Evolutionary conservation across 2,888 invertebrate genomes (phyloP).

Genomic region (Sipha maydis): DNA sequence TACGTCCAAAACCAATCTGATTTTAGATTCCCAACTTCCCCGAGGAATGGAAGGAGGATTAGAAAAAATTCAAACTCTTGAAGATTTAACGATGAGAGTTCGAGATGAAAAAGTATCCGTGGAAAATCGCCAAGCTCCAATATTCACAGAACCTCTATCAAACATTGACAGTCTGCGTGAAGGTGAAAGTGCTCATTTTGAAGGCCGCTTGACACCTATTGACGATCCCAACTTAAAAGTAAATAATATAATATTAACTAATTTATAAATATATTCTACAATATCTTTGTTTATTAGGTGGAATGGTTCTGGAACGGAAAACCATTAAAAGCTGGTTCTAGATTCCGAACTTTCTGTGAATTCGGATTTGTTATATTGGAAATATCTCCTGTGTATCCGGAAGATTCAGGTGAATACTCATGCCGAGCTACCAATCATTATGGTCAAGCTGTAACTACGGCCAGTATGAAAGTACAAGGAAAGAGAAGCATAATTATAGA

Average conservation of each 20-base stretch:
- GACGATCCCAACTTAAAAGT: slow-evolving; percentile 89
- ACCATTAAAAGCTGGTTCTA: slow-evolving; percentile 85
- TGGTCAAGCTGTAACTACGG: slow-evolving; percentile 90
- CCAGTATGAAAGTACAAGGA: slow-evolving; percentile 89
- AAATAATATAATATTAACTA: background rate
- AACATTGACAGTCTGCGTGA: slow-evolving; percentile 88
- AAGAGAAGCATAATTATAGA: slow-evolving; percentile 91
- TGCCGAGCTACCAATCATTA: slow-evolving; percentile 90
- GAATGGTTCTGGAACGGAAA: slow-evolving; percentile 97
- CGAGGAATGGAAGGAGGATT: slow-evolving; percentile 94
- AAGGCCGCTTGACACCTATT: slow-evolving; percentile 87
- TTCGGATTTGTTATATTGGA: slow-evolving; percentile 97
- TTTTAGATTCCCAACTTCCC: slow-evolving; percentile 91
- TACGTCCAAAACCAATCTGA: slow-evolving; percentile 87
- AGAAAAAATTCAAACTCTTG: slow-evolving; percentile 91
- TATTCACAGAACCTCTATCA: slow-evolving; percentile 88
- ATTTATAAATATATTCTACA: background rate
- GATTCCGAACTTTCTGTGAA: slow-evolving; percentile 96
- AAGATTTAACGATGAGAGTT: slow-evolving; percentile 85
- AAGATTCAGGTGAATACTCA: slow-evolving; percentile 92
- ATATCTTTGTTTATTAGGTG: slow-evolving; percentile 70
- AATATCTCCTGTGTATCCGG: slow-evolving; percentile 95
- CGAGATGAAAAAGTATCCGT: slow-evolving; percentile 80
- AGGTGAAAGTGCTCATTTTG: slow-evolving; percentile 91
- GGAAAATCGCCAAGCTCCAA: slow-evolving; percentile 84